phyloP scores from a whole-genome alignment of 2,113 vertebrate species.

The Hippocampus mohnikei region DNA sequence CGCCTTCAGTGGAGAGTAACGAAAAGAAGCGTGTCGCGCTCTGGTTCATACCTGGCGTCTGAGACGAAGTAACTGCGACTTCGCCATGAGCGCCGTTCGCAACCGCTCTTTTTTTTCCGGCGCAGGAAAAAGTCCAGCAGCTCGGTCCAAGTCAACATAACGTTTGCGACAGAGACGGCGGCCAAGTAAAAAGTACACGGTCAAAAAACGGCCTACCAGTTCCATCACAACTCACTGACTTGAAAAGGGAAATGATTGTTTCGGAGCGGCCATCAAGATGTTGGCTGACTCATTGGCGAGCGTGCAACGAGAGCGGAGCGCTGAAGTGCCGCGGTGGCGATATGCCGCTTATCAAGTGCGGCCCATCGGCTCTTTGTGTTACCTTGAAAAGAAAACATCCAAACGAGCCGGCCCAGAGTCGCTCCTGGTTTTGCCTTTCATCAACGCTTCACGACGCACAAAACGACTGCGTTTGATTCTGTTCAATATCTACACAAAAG shows the following conservation, averaged over 20 bases:
- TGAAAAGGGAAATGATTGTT: constrained; percentile 2
- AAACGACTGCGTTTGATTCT: too few species aligned
- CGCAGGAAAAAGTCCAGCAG: constrained; percentile 56
- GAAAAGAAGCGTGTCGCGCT: background rate
- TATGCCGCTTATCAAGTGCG: constrained; percentile 15
- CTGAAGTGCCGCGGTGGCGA: constrained; percentile 1
- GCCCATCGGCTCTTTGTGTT: constrained; percentile 26
- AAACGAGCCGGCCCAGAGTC: background rate
- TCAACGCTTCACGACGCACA: too few species aligned
- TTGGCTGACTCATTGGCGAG: constrained; percentile 15
- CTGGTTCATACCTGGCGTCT: constrained; percentile 55
- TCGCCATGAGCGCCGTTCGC: constrained; percentile 53
- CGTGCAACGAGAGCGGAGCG: background rate
- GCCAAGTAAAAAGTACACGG: too few species aligned
- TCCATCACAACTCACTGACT: background rate
- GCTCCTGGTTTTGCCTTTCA: background rate
- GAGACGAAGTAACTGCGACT: constrained; percentile 62
- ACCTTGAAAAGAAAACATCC: constrained; percentile 12
- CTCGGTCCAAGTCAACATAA: constrained; percentile 62
- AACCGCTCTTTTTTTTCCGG: constrained; percentile 40
- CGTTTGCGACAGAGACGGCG: too few species aligned
- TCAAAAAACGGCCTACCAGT: background rate
- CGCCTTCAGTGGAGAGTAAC: too few species aligned
- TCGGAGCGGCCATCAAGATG: background rate
- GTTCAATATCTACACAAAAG: too few species aligned